phyloP scores from a whole-genome alignment of 2,888 invertebrate genomes.

The Rotaria sp. region DNA sequence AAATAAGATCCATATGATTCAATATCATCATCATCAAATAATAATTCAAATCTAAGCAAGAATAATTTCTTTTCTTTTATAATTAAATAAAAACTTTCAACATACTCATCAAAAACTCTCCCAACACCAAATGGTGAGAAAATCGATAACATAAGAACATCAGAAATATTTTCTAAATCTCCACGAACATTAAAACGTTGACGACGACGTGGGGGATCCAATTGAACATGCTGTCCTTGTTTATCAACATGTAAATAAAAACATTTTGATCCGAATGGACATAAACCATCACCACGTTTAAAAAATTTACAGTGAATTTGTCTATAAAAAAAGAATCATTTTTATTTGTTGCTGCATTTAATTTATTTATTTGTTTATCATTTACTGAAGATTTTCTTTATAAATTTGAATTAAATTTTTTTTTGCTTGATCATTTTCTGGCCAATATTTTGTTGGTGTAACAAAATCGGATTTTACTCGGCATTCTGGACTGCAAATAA shows the following conservation, averaged over 20 bases:
- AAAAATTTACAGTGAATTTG: slow-evolving; percentile 76
- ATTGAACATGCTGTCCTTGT: slow-evolving; percentile 63
- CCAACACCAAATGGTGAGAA: neutral
- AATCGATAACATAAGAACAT: neutral
- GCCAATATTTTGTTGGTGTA: slow-evolving; percentile 75
- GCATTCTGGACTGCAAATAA: slow-evolving; percentile 66
- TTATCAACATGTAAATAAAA: slow-evolving; percentile 74
- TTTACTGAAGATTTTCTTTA: slow-evolving; percentile 65
- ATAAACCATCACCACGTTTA: slow-evolving; percentile 70
- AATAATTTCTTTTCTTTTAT: neutral
- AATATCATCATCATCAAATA: slow-evolving; percentile 7
- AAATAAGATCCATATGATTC: neutral
- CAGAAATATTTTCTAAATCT: slow-evolving; percentile 30
- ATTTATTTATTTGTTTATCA: too few relatives aligned
- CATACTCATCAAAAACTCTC: slow-evolving; percentile 11
- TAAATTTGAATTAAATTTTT: slow-evolving; percentile 69
- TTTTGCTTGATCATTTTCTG: slow-evolving; percentile 73
- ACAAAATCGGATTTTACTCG: slow-evolving; percentile 74
- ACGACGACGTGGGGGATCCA: slow-evolving; percentile 60
- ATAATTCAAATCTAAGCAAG: neutral
- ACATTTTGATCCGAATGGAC: slow-evolving; percentile 79
- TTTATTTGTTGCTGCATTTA: neutral
- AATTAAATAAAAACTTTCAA: neutral
- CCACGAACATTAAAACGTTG: slow-evolving; percentile 31
- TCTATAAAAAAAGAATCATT: slow-evolving; percentile 47